A percentile compares a stretch with the other conserved stretches of the same genome.
Evolutionary conservation across 2,797 vertebrate genomes (phyloP).

Genomic region (Sciurus carolinensis): DNA sequence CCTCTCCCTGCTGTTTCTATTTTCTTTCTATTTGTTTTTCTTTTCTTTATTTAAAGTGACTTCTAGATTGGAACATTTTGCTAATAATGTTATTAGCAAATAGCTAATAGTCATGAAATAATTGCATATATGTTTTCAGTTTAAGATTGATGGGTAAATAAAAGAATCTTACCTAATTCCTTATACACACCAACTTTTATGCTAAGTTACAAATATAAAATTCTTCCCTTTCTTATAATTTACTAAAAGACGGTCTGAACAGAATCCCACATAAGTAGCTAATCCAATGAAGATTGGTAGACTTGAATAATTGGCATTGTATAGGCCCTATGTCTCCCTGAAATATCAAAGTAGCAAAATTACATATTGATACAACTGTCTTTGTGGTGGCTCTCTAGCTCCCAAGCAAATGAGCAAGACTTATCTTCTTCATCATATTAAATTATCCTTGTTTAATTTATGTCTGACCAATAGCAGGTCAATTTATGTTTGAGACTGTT

Average conservation of each 20-base stretch:
- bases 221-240: not conserved
- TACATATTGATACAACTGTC: not conserved
- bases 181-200: not conserved
- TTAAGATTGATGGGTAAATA: not conserved
- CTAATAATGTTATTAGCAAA: not conserved
- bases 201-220: not conserved
- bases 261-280: not conserved
- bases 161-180: not conserved
- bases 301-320: not conserved
- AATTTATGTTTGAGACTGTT: constrained; percentile 27
- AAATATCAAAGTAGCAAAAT: not conserved
- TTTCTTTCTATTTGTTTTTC: not conserved
- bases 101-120: not conserved
- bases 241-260: not conserved
- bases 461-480: not conserved
- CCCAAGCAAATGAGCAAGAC: not conserved
- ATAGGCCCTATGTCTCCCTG: not conserved
- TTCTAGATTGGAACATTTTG: not conserved
- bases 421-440: not conserved
- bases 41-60: not conserved
- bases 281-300: not conserved
- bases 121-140: not conserved
- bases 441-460: not conserved
- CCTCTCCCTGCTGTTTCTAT: not conserved
- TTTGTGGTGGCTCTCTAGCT: not conserved